phyloP scores from a whole-genome alignment of 2,797 vertebrate genomes.

The Enteromius paludinosus region DNA sequence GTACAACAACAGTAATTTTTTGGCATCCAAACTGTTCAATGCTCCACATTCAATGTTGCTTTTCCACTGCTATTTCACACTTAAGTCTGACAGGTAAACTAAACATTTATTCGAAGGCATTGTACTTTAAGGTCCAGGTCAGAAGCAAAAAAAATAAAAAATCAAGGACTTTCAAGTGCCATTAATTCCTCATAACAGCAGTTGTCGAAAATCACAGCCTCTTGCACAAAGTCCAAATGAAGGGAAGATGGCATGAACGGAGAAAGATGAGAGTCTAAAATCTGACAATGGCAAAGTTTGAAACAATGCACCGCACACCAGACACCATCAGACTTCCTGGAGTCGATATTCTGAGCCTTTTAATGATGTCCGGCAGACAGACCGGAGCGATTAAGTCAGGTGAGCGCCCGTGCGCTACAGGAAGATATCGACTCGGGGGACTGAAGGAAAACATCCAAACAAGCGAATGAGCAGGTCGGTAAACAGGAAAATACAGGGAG shows the following conservation, averaged over 20 bases:
- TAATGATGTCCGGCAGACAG: conserved; percentile 74
- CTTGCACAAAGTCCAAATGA: conserved; percentile 48
- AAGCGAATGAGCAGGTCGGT: conserved; percentile 65
- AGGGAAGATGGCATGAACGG: conserved; percentile 21
- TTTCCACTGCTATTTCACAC: not conserved
- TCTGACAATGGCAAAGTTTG: conserved; percentile 69
- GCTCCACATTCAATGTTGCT: conserved; percentile 12
- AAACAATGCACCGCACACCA: conserved; percentile 73
- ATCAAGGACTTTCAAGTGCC: conserved; percentile 63
- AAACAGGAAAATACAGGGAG: conserved; percentile 83
- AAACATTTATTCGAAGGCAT: conserved; percentile 37
- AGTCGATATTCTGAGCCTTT: conserved; percentile 74
- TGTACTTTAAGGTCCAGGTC: conserved; percentile 22
- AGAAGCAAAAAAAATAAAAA: conserved; percentile 28
- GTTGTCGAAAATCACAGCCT: conserved; percentile 65
- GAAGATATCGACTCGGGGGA: conserved; percentile 75
- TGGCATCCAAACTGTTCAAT: conserved; percentile 42
- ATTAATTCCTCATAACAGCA: conserved; percentile 67
- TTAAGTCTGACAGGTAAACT: conserved; percentile 35
- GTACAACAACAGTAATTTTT: conserved; percentile 39
- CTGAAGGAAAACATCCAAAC: conserved; percentile 78
- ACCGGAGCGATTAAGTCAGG: conserved; percentile 64
- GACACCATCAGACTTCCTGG: conserved; percentile 73
- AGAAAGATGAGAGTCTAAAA: conserved; percentile 65
- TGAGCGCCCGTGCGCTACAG: conserved; percentile 63